A percentile compares a stretch with the other conserved stretches of the same genome.
Conservation (phyloP, 2,797 vertebrate species). For the Ambastaia sidthimunki region DNA sequence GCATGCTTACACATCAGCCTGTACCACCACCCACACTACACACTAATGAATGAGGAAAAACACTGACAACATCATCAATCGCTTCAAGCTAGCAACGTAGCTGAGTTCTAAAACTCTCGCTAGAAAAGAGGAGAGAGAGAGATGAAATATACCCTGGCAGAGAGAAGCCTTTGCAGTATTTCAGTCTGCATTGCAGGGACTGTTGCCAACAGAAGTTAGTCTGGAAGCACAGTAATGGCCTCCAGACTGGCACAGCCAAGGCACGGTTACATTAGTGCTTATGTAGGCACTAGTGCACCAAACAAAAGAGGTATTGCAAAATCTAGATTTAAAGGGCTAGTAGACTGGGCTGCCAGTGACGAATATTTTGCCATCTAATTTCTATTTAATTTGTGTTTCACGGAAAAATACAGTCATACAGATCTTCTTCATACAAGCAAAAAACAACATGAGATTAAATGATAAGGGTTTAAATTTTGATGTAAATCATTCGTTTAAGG, state of each 20-base stretch:
- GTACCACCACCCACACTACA: constrained; percentile 63
- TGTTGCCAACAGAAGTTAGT: constrained; percentile 32
- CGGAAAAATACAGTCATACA: background rate
- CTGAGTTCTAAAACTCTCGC: constrained; percentile 14
- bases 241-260: constrained; percentile 13
- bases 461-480: background rate
- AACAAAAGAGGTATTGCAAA: constrained; percentile 9
- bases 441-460: background rate
- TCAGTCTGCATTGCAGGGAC: constrained; percentile 35
- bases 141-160: constrained; percentile 45
- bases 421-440: background rate
- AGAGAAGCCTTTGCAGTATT: constrained; percentile 43
- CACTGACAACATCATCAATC: constrained; percentile 42
- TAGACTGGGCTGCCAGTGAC: too few species aligned
- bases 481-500: background rate
- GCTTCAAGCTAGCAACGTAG: constrained; percentile 22
- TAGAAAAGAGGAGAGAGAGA: constrained; percentile 2
- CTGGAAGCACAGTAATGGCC: constrained; percentile 23
- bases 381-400: too few species aligned
- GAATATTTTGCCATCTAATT: too few species aligned
- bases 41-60: constrained; percentile 63
- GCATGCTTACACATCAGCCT: constrained; percentile 57
- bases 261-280: constrained; percentile 32
- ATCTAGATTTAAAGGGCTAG: constrained; percentile 1
- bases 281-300: constrained; percentile 27